phyloP scores from a whole-genome alignment of 2,113 vertebrate genomes.

The Dasyprocta punctata region DNA sequence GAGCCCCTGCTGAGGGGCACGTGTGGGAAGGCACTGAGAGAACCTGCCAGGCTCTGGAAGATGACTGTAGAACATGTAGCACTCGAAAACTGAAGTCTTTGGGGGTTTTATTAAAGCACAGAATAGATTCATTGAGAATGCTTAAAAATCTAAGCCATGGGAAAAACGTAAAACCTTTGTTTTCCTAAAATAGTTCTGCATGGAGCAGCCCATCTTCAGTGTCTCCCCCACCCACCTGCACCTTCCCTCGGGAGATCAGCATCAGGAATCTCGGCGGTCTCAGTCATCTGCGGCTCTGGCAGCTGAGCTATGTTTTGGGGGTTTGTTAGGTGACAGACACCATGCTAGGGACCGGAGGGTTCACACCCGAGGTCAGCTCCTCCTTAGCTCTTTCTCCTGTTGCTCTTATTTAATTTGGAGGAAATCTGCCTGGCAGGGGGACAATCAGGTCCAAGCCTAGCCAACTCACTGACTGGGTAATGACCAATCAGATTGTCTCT shows the following conservation, averaged over 20 bases:
- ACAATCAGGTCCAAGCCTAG: background rate
- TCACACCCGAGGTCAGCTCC: background rate
- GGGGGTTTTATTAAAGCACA: constrained; percentile 24
- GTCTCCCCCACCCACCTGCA: background rate
- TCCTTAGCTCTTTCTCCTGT: background rate
- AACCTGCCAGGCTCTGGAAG: background rate
- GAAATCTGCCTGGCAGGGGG: background rate
- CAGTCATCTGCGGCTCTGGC: background rate
- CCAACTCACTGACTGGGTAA: background rate
- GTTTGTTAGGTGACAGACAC: background rate
- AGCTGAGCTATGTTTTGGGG: background rate
- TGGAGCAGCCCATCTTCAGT: background rate
- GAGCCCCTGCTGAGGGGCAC: no score
- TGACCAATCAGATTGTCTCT: background rate
- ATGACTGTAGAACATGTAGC: background rate
- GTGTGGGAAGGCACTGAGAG: background rate
- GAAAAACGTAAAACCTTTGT: background rate
- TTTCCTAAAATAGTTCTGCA: background rate
- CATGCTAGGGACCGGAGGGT: background rate
- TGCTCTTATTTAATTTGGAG: background rate
- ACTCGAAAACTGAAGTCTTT: background rate
- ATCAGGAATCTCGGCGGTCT: background rate
- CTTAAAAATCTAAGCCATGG: background rate
- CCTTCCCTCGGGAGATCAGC: background rate
- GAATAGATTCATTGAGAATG: background rate